These are phyloP conservation scores for Glaucopsyche alexis DNA, from an alignment of 2,888 invertebrate species.

Conservation along the genomic window DNA sequence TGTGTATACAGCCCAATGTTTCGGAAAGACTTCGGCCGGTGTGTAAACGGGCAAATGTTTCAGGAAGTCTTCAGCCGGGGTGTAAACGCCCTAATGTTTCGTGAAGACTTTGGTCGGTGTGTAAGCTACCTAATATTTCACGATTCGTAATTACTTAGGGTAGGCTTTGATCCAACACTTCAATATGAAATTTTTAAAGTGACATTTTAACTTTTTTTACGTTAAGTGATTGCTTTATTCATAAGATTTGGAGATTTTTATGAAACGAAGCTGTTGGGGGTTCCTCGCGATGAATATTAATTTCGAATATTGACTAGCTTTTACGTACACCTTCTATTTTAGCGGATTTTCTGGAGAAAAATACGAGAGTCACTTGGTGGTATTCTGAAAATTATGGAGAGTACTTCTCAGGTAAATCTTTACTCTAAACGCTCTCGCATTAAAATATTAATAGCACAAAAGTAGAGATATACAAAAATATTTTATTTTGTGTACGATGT, in stretches of 20 bases:
- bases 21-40: neutral
- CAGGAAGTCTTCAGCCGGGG: neutral
- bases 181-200: constrained; percentile 37
- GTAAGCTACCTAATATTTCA: neutral
- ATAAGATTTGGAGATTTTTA: constrained; percentile 31
- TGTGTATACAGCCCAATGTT: neutral
- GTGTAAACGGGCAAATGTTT: neutral
- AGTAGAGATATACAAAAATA: neutral
- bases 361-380: constrained; percentile 23
- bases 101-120: neutral
- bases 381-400: neutral
- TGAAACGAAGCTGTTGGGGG: constrained; percentile 24
- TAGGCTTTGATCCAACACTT: constrained; percentile 35
- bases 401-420: neutral
- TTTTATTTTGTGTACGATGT: no score
- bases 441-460: neutral
- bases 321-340: constrained; percentile 26
- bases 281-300: constrained; percentile 23
- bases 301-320: constrained; percentile 30
- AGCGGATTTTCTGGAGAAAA: neutral
- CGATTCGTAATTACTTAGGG: constrained; percentile 35
- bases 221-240: constrained; percentile 38
- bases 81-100: neutral
- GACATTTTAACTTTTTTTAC: constrained; percentile 35
- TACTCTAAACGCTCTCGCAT: neutral